These are phyloP conservation scores for Hydractinia symbiolongicarpus DNA, from an alignment of 30 jellyfish, hydroid and myxozoan genomes.

Conservation along the genomic window DNA sequence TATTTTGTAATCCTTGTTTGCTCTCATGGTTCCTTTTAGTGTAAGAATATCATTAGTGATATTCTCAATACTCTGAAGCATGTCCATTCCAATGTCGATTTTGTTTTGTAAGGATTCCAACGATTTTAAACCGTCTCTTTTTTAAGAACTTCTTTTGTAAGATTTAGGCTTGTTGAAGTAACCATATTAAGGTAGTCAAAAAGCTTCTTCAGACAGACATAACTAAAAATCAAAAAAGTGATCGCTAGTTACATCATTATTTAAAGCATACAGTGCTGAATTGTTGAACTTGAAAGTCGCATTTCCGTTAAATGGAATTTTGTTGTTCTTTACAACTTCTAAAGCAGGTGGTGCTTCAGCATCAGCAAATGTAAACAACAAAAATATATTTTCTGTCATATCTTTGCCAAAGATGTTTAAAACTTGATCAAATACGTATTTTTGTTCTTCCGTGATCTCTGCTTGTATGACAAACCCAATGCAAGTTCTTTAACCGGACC, in stretches of 20 bases:
- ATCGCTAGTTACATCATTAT: neutral
- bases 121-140: neutral
- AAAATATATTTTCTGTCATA: neutral
- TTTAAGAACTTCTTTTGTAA: neutral
- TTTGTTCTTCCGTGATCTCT: neutral
- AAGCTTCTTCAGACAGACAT: neutral
- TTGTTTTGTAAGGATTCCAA: neutral
- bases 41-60: neutral
- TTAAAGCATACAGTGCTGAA: neutral
- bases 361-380: conserved; percentile 12
- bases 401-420: neutral
- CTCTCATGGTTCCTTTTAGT: conserved; percentile 3
- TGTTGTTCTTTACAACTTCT: neutral
- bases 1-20: conserved; percentile 8
- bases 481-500: neutral
- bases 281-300: neutral
- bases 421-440: neutral
- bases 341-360: conserved; percentile 15
- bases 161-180: neutral
- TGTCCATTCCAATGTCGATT: conserved; percentile 14
- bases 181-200: neutral
- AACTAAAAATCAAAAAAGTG: neutral
- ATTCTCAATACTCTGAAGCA: neutral
- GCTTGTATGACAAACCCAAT: neutral
- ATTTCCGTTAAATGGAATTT: neutral